phyloP scores from a whole-genome alignment of 2,888 invertebrate genomes.

The Drosophila imparisetae region DNA sequence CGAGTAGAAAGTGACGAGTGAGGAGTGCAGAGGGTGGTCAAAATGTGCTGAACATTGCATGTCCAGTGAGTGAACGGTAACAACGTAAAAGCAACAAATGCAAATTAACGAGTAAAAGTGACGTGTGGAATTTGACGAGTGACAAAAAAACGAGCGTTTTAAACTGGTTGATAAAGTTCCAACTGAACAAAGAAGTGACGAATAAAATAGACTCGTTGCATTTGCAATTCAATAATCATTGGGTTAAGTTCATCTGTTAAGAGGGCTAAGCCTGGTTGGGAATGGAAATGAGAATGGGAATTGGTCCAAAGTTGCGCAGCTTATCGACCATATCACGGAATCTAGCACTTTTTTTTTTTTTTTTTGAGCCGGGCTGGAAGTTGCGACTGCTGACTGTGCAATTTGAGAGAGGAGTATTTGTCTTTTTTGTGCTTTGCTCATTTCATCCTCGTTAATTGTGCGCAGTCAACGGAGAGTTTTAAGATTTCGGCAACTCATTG shows the following conservation, averaged over 20 bases:
- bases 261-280: conserved; percentile 1
- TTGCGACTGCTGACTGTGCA: conserved; percentile 61
- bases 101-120: neutral
- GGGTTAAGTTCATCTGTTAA: neutral
- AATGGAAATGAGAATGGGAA: neutral
- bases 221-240: conserved; percentile 4
- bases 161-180: neutral
- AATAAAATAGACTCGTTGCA: conserved; percentile 3
- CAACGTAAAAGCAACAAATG: neutral
- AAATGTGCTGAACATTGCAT: neutral
- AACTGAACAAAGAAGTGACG: neutral
- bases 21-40: neutral
- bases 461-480: conserved; percentile 31
- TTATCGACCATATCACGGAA: conserved; percentile 36
- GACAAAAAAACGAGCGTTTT: neutral
- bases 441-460: conserved; percentile 60
- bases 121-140: conserved; percentile 1
- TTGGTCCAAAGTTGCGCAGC: neutral
- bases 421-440: conserved; percentile 31
- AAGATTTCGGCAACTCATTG: conserved; percentile 65
- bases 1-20: conserved; percentile 1
- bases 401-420: conserved; percentile 10
- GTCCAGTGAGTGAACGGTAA: neutral
- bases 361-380: neutral
- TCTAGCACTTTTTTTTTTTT: conserved; percentile 8